Base-by-base conservation (phyloP, 2,888 invertebrate genomes). In the Eretmocerus hayati region DNA sequence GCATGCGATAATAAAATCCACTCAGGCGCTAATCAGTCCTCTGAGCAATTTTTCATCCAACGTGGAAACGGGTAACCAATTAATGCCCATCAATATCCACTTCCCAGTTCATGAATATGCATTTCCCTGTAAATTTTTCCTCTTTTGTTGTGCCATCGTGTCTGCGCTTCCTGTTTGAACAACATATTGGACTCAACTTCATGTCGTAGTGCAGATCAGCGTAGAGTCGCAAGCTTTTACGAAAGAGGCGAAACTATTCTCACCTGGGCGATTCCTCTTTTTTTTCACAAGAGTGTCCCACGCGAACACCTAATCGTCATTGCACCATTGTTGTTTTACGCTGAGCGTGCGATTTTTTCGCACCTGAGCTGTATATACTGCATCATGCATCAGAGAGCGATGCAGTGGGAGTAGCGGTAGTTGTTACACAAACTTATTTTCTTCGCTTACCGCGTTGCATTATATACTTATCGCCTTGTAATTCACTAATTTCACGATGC, bases 301-400 rank as follows among this genome's bases (percentile, higher is more conserved):
- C 30, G 32, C 48, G 36, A 47, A 38, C 47, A 50, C 50, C 45
- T 47, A 51, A 57, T 56, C 49, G 46, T 51, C 50, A 52, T 49
- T 49, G 51, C 52, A 42, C 52, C 40, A 58, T 58, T 58, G 58
- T 58, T 42, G 23, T n/a, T n/a, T n/a, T 26, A 16, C 26, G 40
- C n/a, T 30, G 16, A 20, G 11, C 22, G 38, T 30, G 30, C 42
- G 42, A 46, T 22, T 42, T 50, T 53, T 58, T 58, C 55, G 43
- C 56, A 50, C 32, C 35, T 16, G 33, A 9, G 15, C 11, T 5
- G 33, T 30, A 9, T 30, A 8, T 30, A 8, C 30, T 30, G 30
- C 8, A 8, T 13, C 13, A 8, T 30, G 8, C 8, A 30, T 30
- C 30, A n/a, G n/a, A n/a, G n/a, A n/a, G n/a, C n/a, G n/a, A n/a